Conservation (phyloP, 2,888 invertebrate species). For the Melieria crassipennis region DNA sequence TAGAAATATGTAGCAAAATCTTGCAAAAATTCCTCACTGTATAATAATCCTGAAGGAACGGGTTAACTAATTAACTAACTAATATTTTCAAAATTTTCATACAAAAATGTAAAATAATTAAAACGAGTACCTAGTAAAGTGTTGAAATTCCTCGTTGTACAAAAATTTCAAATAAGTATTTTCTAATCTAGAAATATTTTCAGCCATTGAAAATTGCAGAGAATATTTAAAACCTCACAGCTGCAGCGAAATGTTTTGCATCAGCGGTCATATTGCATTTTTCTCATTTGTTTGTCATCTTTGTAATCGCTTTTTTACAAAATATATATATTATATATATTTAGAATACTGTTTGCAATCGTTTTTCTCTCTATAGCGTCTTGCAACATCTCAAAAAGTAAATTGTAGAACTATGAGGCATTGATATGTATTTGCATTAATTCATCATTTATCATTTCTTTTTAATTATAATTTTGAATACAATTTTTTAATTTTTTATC, state of each 20-base stretch:
- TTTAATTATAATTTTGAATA: constrained; percentile 12
- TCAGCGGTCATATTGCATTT: background rate
- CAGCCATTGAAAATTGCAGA: background rate
- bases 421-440: constrained; percentile 34
- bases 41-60: too few relatives aligned
- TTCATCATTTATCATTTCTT: background rate
- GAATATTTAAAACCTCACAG: background rate
- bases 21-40: too few relatives aligned
- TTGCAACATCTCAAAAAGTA: constrained; percentile 16
- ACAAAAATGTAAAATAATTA: too few relatives aligned
- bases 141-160: too few relatives aligned
- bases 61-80: too few relatives aligned
- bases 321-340: background rate
- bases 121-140: too few relatives aligned
- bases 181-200: background rate
- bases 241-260: background rate
- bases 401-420: constrained; percentile 25
- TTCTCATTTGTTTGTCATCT: constrained; percentile 2
- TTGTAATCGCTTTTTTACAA: background rate
- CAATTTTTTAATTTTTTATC: constrained; percentile 3
- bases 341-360: constrained; percentile 30
- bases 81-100: too few relatives aligned
- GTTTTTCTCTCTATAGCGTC: background rate
- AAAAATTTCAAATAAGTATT: too few relatives aligned
- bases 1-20: too few relatives aligned